Base-by-base conservation (phyloP, 2,888 invertebrate genomes). In the Tinea semifulvella region DNA sequence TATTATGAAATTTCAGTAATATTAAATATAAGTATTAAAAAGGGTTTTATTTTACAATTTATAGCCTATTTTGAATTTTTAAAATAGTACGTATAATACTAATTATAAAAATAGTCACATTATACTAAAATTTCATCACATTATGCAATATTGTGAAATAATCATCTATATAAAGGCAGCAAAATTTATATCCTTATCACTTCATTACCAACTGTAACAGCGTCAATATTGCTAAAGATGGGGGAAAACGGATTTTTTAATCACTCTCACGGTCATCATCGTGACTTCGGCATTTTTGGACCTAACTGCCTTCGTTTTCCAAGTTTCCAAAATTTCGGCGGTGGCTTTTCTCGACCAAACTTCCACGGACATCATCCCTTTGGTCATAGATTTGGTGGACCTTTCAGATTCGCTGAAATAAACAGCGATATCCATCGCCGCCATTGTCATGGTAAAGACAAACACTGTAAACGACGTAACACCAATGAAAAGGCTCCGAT, bases 351-450 rank as follows among this genome's bases (percentile, higher is more conserved):
- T 35, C 26, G 31, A 2, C 31, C 31, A 14, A 7, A 13, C 31
- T 31, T 13, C 14, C 36, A 36, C 16, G 18, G 18, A 36, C 36
- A 36, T 36, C 36, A 36, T 18, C 16, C 36, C 18, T 16, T 18
- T 10, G 17, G 17, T 18, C 36, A n/a, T 36, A 18, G 18, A 18
- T 18, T 11, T 36, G 18, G 18, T 10, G 18, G 36, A 18, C 36
- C 36, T 2, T 36, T 36, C 10, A 10, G 10, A 8, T 36, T 18
- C n/a, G n/a, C n/a, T n/a, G n/a, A n/a, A n/a, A n/a, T n/a, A n/a
- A n/a, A n/a, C 13, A 11, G 2, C 6, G 31, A 31, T 31, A 14
- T 31, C 10, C 7, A 36, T n/a, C 16, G 18, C 16, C n/a, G 17
- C n/a, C 6, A 7, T 22, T 22, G 25, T 22, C 25, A 8, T 7